Evolutionary conservation across 2,888 invertebrate genomes (phyloP).

Genomic region (Andrena bicolor): DNA sequence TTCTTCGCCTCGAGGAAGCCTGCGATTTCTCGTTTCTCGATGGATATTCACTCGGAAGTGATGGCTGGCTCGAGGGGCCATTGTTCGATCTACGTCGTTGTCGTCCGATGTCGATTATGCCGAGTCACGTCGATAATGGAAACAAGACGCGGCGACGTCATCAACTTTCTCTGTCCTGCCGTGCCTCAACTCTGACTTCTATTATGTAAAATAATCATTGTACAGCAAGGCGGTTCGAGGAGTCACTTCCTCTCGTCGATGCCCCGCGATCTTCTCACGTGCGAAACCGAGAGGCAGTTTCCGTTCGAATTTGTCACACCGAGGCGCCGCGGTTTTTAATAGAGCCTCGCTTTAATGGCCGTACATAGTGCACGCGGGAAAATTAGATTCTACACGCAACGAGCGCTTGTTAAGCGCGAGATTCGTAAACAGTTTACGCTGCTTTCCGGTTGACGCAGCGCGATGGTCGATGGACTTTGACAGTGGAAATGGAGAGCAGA

Average conservation of each 20-base stretch:
- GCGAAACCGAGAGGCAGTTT: constrained; percentile 7
- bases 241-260: not conserved
- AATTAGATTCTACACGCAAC: constrained; percentile 17
- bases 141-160: constrained; percentile 36
- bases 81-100: constrained; percentile 54
- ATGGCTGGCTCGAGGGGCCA: constrained; percentile 19
- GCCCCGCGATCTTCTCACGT: constrained; percentile 8
- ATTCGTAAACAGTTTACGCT: constrained; percentile 14
- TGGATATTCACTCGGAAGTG: constrained; percentile 53
- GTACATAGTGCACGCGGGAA: not conserved
- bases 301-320: constrained; percentile 5
- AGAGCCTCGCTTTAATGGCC: constrained; percentile 16
- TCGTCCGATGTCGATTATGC: constrained; percentile 51
- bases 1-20: constrained; percentile 13
- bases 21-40: constrained; percentile 3
- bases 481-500: not conserved
- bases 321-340: constrained; percentile 8
- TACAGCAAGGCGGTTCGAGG: not conserved
- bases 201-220: not conserved
- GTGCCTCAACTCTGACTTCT: constrained; percentile 14
- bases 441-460: not conserved
- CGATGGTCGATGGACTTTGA: not conserved
- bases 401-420: not conserved
- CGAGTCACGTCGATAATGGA: constrained; percentile 41
- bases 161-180: constrained; percentile 48